Evolutionary conservation across 2,888 invertebrate species (phyloP).

Genomic region (Sesia bembeciformis): DNA sequence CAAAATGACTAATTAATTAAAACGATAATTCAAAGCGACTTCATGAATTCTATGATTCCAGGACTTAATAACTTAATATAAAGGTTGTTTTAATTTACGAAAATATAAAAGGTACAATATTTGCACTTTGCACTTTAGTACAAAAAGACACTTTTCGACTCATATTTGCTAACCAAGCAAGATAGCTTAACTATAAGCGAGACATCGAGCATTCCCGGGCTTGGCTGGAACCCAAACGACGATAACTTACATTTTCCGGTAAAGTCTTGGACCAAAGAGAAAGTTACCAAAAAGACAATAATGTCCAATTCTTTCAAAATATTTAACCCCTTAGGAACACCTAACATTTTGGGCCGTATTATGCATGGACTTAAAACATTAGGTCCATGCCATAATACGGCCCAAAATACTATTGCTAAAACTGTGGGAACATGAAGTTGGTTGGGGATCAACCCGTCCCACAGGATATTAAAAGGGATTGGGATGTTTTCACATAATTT

Average conservation of each 20-base stretch:
- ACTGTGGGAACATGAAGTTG: conserved; percentile 11
- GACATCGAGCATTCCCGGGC: conserved; percentile 13
- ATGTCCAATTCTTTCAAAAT: conserved; percentile 13
- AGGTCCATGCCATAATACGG: conserved; percentile 3
- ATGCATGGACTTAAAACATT: too few species aligned
- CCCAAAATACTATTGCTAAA: conserved; percentile 14
- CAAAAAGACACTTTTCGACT: conserved; percentile 5
- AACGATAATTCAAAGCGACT: conserved; percentile 9
- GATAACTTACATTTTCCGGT: conserved; percentile 12
- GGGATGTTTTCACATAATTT: not conserved
- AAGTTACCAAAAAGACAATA: conserved; percentile 11
- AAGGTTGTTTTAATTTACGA: conserved; percentile 8
- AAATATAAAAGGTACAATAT: conserved; percentile 10
- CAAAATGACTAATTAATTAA: conserved; percentile 8
- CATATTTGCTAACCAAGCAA: conserved; percentile 4
- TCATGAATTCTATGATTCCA: conserved; percentile 10
- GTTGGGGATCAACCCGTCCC: conserved; percentile 16
- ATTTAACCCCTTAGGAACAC: conserved; percentile 8
- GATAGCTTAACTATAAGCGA: conserved; percentile 12
- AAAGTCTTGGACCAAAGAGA: not conserved
- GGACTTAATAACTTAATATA: conserved; percentile 6
- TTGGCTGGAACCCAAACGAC: conserved; percentile 12
- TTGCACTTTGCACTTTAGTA: too few species aligned
- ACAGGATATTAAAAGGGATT: not conserved
- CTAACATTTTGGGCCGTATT: too few species aligned